A percentile compares a stretch with the other conserved stretches of the same genome.
Conservation (phyloP, 2,797 vertebrate genomes). For the Masticophis lateralis region DNA sequence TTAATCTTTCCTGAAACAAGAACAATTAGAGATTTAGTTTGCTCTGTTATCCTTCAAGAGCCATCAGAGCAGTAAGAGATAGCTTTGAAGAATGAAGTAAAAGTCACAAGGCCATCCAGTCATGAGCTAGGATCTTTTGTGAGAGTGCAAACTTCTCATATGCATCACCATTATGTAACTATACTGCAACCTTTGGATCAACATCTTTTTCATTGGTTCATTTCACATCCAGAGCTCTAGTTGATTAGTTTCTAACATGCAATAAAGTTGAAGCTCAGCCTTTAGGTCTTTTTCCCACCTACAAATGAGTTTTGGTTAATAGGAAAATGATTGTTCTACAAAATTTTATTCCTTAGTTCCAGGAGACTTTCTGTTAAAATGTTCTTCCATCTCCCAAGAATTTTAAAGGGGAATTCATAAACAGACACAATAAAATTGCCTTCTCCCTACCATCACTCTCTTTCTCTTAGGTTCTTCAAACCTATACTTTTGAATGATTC, state of each 20-base stretch:
- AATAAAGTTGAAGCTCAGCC: neutral
- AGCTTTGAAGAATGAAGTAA: conserved; percentile 22
- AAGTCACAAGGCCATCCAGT: neutral
- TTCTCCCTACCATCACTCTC: neutral
- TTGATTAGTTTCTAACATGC: neutral
- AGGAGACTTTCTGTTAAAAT: neutral
- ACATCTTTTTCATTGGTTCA: conserved; percentile 1
- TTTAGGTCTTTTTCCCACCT: neutral
- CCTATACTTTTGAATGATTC: neutral
- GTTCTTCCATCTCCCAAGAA: neutral
- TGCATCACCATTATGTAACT: conserved; percentile 7
- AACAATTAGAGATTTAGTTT: conserved; percentile 27
- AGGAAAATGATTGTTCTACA: neutral
- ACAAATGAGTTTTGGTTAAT: neutral
- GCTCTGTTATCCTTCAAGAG: conserved; percentile 8
- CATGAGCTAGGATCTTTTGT: conserved; percentile 37
- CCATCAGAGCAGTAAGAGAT: conserved; percentile 12
- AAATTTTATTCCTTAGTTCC: neutral
- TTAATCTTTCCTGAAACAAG: conserved; percentile 33
- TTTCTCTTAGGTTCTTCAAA: neutral
- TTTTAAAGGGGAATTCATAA: neutral
- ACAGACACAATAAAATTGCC: neutral
- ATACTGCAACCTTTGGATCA: conserved; percentile 38
- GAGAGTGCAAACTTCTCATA: conserved; percentile 29
- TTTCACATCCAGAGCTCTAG: conserved; percentile 7